Evolutionary conservation across 2,888 invertebrate genomes (phyloP), one percentile per base, ranked within the genome.

Genomic region (Sarcophaga caerulescens): DNA sequence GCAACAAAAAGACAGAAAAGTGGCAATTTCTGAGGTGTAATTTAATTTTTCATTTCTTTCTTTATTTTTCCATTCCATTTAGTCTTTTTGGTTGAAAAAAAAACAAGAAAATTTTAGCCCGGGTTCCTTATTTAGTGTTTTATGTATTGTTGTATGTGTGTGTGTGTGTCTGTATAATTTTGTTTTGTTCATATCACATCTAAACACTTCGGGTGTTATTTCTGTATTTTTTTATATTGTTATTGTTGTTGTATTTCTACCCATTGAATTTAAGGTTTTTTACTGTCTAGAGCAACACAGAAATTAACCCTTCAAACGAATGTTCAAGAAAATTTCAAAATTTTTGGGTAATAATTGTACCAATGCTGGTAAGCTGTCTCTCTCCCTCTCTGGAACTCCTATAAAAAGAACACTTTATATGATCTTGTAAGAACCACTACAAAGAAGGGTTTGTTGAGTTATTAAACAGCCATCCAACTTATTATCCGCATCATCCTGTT

Each of bases 191-290:
- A 75, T 84, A 86, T 86, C 81, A 84, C 73, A 86, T 86, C 74
- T 81, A 84, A 86, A 86, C 84, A 86, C 86, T 81, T 84, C 77
- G 84, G 86, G 86, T 86, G 84, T 86, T 86, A 83, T 84, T 83
- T 83, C 81, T 70, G 81, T 69, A 66, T 52, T 71, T 83, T 80
- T 80, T 84, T 65, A 63, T 77, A 35, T 11, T 79, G 47, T 79
- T 82, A 23, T 66, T 77, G 45, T 45, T 82, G 35, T 76, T 76
- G 52, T 14, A 57, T 76, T 68, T 75, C 52, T 1, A 80, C 52
- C 25, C 25, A 77, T 76, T 45, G 4, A 44, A 52, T 59, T 76
- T 17, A 52, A 59, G 62, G n/a, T 70, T 69, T 81, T 35, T 62
- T 70, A 19, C 17, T 12, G 21, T 21, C 57, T 57, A 10, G 25